Base-by-base conservation (phyloP, 1,140 invertebrate species). In the Trypoxylus dichotomus region DNA sequence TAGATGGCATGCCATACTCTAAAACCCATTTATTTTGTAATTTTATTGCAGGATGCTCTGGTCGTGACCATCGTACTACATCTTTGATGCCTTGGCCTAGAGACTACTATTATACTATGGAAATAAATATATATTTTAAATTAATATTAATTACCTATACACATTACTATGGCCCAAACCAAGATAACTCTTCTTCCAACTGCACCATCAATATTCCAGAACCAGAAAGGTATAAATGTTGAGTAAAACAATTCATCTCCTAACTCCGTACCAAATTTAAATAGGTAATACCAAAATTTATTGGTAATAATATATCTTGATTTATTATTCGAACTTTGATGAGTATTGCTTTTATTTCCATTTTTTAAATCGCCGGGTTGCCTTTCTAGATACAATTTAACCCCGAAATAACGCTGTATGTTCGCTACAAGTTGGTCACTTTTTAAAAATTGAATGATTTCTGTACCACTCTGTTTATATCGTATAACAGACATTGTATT, bases 1-100 rank as follows among this genome's bases (percentile, higher is more conserved):
- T 97, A 3, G 95, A 97, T 11, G 96, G 96, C 94, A 98, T 96
- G 27, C 95, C 95, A 89, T 96, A 97, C 85, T 97, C 96, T 79
- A 95, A 85, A 0, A 92, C 91, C 94, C 94, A 97, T 89, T 95
- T 97, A 25, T 90, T 90, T 85, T 97, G 95, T 15, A 97, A 85
- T 81, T 93, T 90, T 73, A 94, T 88, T 7, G 94, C 95, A 1
- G 96, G 95, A 72, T 94, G 95, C 0, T 91, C 88, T 0, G 96
- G 96, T 80, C 96, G 89, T 7, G 95, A 94, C 93, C 94, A 95
- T 80, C 91, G 86, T 75, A 97, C 90, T 75, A 97, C 90, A 85
- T 97, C 96, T 88, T 97, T 98, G 60, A 96, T 88, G 15, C 91
- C 92, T 88, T 97, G 96, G 83, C 95, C 94, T 94, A n/a, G 32